Percentiles rank a stretch among this genome's conserved stretches.
Conservation (phyloP, 2,113 vertebrate genomes). For the Puffinus mauretanicus region DNA sequence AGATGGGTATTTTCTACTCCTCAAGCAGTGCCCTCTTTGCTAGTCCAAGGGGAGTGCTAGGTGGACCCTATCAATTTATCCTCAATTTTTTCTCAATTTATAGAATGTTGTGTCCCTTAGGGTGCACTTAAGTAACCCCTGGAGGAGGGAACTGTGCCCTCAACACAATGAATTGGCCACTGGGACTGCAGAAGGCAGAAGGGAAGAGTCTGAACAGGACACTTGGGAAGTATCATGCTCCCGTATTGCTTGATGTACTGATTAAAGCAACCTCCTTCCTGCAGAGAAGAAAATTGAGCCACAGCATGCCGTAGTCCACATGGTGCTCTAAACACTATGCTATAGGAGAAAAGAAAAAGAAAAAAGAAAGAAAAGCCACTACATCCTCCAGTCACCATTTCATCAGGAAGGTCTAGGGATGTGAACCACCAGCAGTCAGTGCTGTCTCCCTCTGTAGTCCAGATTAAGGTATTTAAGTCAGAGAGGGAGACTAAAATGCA, state of each 20-base stretch:
- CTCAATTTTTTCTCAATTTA: neutral
- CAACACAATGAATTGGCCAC: neutral
- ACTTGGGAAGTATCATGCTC: neutral
- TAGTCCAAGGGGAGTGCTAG: neutral
- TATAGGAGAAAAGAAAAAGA: neutral
- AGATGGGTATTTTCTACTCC: neutral
- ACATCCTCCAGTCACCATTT: neutral
- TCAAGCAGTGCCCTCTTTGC: neutral
- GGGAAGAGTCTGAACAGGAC: neutral
- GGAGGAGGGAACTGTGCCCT: neutral
- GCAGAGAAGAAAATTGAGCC: neutral
- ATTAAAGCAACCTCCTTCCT: neutral
- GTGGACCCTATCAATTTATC: neutral
- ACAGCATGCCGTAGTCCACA: accelerated
- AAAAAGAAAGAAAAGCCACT: neutral
- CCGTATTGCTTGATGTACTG: neutral
- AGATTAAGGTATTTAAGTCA: neutral
- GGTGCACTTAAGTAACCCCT: neutral
- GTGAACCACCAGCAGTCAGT: neutral
- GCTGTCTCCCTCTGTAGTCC: neutral
- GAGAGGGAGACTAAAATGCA: neutral
- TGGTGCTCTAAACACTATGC: neutral
- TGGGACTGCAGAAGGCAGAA: neutral
- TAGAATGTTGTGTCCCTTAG: neutral
- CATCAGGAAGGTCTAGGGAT: neutral